Conservation (phyloP, 1,140 invertebrate species). For the Mercenaria mercenaria region DNA sequence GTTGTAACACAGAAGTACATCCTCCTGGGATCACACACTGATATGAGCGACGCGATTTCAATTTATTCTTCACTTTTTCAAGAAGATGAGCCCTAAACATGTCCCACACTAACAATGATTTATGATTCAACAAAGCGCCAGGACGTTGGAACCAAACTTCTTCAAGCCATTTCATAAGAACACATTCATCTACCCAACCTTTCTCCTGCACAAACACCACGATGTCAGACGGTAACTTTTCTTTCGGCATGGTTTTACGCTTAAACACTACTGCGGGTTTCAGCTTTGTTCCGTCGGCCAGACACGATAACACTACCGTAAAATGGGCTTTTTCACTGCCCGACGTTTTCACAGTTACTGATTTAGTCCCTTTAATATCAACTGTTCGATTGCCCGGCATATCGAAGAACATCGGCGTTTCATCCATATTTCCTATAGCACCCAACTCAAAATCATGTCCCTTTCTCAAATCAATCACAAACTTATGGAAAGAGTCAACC, state of each 20-base stretch:
- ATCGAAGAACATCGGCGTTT: constrained; percentile 68
- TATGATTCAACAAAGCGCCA: background rate
- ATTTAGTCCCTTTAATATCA: constrained; percentile 58
- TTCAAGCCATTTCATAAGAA: background rate
- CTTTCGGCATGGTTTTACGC: constrained; percentile 64
- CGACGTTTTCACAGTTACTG: constrained; percentile 61
- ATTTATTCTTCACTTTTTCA: background rate
- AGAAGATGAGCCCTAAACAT: constrained; percentile 56
- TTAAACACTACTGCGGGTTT: constrained; percentile 77
- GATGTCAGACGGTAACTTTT: background rate
- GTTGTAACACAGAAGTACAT: constrained; percentile 62
- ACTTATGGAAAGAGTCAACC: too few relatives aligned
- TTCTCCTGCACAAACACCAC: background rate
- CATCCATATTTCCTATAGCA: constrained; percentile 74
- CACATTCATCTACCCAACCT: background rate
- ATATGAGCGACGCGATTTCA: background rate
- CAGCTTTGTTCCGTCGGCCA: constrained; percentile 61
- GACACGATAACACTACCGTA: constrained; percentile 17
- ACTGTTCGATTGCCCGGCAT: constrained; percentile 65
- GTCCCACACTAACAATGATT: constrained; percentile 2
- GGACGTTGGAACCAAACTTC: background rate
- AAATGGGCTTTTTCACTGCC: too few relatives aligned
- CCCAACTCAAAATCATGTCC: constrained; percentile 15
- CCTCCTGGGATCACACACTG: constrained; percentile 68
- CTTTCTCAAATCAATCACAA: too few relatives aligned